Evolutionary conservation across 1,140 invertebrate genomes (phyloP).

Genomic region (Chlorops oryzae): DNA sequence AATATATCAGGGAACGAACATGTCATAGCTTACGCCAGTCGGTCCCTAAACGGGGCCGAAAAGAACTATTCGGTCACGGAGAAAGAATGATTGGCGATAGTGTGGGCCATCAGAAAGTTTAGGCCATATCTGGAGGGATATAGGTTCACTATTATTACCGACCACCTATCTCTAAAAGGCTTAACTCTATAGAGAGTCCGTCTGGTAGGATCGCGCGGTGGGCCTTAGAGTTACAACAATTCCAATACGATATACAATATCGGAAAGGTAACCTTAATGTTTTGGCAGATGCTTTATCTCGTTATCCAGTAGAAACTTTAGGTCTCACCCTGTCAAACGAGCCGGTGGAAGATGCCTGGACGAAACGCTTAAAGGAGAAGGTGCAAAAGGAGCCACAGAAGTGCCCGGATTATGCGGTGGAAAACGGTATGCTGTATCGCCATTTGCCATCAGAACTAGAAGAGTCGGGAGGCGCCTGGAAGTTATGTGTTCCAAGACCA

Average conservation of each 20-base stretch:
- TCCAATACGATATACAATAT: neutral
- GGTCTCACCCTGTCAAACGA: too few species aligned
- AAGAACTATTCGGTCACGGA: slow-evolving; percentile 8
- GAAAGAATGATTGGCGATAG: slow-evolving; percentile 6
- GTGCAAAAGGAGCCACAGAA: neutral
- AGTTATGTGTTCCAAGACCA: too few species aligned
- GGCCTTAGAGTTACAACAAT: neutral
- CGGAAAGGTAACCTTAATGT: neutral
- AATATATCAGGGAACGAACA: slow-evolving; percentile 7
- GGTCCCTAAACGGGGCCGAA: slow-evolving; percentile 1
- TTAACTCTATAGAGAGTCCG: too few species aligned
- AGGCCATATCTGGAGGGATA: slow-evolving; percentile 1
- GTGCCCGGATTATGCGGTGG: neutral
- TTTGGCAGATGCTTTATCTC: neutral
- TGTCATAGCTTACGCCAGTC: slow-evolving; percentile 9
- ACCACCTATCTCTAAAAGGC: neutral
- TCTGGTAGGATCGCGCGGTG: too few species aligned
- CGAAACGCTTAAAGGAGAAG: neutral
- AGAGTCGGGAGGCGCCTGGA: too few species aligned
- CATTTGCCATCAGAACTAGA: neutral
- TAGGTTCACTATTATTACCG: slow-evolving; percentile 1
- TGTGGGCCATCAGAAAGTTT: slow-evolving; percentile 10
- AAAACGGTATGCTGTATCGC: neutral
- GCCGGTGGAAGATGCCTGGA: neutral
- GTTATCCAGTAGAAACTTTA: too few species aligned